A percentile compares a stretch with the other conserved stretches of the same genome.
Conservation (phyloP, 2,113 vertebrate species). For the Miniopterus natalensis region DNA sequence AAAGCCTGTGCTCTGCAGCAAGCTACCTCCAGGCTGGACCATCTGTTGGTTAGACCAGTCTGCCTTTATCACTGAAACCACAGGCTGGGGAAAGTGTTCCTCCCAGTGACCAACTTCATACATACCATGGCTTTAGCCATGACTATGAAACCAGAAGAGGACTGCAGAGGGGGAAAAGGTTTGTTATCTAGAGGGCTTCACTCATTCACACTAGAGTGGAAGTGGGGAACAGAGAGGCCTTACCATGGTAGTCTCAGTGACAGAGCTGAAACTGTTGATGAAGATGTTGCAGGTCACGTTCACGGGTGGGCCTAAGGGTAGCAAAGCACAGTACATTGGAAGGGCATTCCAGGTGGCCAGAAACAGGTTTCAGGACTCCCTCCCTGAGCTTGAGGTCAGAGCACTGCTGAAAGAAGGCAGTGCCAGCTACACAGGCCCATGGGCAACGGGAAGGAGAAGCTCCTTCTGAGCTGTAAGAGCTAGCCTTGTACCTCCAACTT, state of each 20-base stretch:
- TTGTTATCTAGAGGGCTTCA: slow-evolving; percentile 2
- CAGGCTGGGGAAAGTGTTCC: neutral
- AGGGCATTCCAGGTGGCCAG: slow-evolving; percentile 49
- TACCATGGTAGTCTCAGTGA: slow-evolving; percentile 98
- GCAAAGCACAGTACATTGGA: slow-evolving; percentile 66
- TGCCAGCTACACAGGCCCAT: neutral
- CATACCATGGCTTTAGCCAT: neutral
- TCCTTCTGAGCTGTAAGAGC: slow-evolving; percentile 36
- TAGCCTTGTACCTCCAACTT: neutral
- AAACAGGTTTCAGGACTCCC: neutral
- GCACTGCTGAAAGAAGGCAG: slow-evolving; percentile 43
- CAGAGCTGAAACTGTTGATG: slow-evolving; percentile 97
- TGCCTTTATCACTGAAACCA: neutral
- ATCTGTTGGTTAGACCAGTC: slow-evolving; percentile 1
- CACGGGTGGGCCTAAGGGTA: slow-evolving; percentile 92
- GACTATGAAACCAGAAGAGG: neutral
- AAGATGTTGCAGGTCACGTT: slow-evolving; percentile 99
- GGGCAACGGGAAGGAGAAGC: neutral
- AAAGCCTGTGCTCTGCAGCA: neutral
- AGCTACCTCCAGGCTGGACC: neutral
- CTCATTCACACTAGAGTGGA: neutral
- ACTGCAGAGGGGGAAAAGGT: neutral
- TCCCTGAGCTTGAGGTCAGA: slow-evolving; percentile 10
- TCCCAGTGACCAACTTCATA: slow-evolving; percentile 37
- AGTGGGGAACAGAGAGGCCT: slow-evolving; percentile 73